These are phyloP conservation scores for Lucilia cuprina DNA, from an alignment of 1,140 invertebrate genomes.

Conservation along the genomic window DNA sequence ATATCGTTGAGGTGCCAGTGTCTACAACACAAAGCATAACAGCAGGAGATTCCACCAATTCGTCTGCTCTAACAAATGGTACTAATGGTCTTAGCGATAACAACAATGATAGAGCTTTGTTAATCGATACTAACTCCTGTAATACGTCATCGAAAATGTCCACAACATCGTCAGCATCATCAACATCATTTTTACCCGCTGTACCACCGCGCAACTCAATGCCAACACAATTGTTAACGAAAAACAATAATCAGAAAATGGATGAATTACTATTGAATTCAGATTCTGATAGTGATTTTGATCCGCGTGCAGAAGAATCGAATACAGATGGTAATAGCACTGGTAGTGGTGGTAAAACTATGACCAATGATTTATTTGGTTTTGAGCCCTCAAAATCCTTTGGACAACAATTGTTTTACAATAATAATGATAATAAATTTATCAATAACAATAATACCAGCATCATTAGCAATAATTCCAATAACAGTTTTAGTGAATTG, in stretches of 20 bases:
- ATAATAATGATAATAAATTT: conserved; percentile 56
- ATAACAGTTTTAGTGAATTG: conserved; percentile 51
- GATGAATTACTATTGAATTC: conserved; percentile 82
- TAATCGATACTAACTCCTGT: conserved; percentile 57
- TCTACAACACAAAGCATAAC: conserved; percentile 44
- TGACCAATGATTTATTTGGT: conserved; percentile 59
- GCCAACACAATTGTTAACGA: conserved; percentile 66
- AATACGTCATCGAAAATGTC: conserved; percentile 42
- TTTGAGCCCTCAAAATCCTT: conserved; percentile 61
- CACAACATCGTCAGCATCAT: conserved; percentile 49
- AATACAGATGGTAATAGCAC: conserved; percentile 61
- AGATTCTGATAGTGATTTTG: conserved; percentile 81
- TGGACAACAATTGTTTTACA: conserved; percentile 59
- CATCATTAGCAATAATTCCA: conserved; percentile 41
- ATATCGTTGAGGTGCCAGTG: conserved; percentile 51
- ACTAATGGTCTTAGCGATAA: conserved; percentile 49
- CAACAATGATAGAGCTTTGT: conserved; percentile 57
- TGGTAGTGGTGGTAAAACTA: conserved; percentile 52
- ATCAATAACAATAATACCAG: conserved; percentile 41
- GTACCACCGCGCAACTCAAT: conserved; percentile 72
- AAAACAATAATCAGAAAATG: conserved; percentile 71
- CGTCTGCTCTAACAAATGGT: conserved; percentile 36
- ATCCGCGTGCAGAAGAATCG: conserved; percentile 76
- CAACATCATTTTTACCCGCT: conserved; percentile 66
- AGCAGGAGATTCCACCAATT: conserved; percentile 48